Base-by-base conservation (phyloP, 2,888 invertebrate species). In the Hypomecis punctinalis region DNA sequence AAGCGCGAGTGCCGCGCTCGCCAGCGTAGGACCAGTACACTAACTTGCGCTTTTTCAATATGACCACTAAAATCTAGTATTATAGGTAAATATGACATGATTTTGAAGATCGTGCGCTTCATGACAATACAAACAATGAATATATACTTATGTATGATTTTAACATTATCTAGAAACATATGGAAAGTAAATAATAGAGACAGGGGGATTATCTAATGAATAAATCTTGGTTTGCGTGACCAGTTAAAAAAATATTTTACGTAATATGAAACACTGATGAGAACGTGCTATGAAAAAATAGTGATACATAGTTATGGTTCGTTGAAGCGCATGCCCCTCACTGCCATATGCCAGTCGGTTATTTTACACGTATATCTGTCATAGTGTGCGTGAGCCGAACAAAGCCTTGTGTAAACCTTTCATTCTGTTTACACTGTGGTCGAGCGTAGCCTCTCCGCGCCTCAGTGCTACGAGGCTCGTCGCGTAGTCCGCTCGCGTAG, bases 381-480 rank as follows among this genome's bases (percentile, higher is more conserved):
- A 71, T 67, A 70, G 75, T 75, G 76, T 56, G 56, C 61, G 68
- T 63, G 64, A 61, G 49, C 46, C 55, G 39, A 58, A 64, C 49
- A 33, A 46, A 23, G 40, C 55, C 55, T 60, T 59, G 59, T 60
- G 45, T 45, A 55, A 36, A 64, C 46, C 47, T 47, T 35, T 49
- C 23, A 10, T 42, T 40, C 64, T 59, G 43, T 61, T 61, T 66
- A 57, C 53, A 48, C 65, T 61, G 61, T 61, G 53, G 56, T 39
- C 47, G 55, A 60, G 47, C 60, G 67, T 70, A 71, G 66, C 67
- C 72, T 75, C 79, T 77, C 79, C 82, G 77, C 78, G 82, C 87
- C 89, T 79, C 91, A 93, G 92, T 92, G 86, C 90, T 90, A 89
- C 91, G 89, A 77, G 40, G 84, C 80, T 78, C 89, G 87, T 77